These are phyloP conservation scores for Otocyon megalotis DNA, from an alignment of 2,113 vertebrate genomes.

Conservation along the genomic window DNA sequence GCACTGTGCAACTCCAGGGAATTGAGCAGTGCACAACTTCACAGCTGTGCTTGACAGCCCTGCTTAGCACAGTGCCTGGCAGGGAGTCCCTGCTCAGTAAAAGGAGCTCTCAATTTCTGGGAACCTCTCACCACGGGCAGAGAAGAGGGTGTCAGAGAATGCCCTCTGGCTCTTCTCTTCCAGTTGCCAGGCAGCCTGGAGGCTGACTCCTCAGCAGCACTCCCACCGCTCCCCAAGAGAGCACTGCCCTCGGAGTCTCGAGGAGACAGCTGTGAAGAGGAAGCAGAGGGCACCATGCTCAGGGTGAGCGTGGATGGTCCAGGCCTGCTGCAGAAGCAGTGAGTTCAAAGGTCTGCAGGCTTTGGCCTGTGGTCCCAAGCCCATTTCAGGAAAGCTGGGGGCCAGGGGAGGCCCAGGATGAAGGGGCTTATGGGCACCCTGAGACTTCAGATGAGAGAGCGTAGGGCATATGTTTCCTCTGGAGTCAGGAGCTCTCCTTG, in stretches of 20 bases:
- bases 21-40: neutral
- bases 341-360: neutral
- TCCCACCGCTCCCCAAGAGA: neutral
- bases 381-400: neutral
- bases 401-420: neutral
- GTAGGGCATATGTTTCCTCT: neutral
- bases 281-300: neutral
- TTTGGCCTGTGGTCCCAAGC: neutral
- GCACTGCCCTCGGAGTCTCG: neutral
- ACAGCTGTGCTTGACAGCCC: neutral
- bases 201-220: neutral
- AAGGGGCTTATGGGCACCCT: neutral
- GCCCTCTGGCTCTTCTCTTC: neutral
- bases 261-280: neutral
- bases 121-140: neutral
- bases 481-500: neutral
- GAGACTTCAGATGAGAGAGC: neutral
- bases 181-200: neutral
- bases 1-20: neutral
- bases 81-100: neutral
- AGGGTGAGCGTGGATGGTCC: neutral
- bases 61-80: neutral
- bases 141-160: neutral
- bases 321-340: neutral
- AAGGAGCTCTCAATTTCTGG: neutral